A percentile compares a stretch with the other conserved stretches of the same genome.
phyloP scores from a whole-genome alignment of 1,140 invertebrate species.

The Drosophila miranda region DNA sequence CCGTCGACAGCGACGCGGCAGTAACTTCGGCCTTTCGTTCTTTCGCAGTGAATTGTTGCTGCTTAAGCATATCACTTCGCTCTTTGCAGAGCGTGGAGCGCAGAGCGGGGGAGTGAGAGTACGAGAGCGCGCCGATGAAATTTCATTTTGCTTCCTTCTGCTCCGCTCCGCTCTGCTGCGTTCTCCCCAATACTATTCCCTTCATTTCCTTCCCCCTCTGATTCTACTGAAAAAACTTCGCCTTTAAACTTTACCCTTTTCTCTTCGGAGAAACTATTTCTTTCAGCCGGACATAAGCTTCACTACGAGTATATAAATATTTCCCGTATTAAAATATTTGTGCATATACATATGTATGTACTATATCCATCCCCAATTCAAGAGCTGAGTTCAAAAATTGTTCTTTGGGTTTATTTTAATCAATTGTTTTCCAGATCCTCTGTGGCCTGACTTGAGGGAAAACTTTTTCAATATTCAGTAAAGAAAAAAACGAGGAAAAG shows the following conservation, averaged over 20 bases:
- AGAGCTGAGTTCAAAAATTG: no score
- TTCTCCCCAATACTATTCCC: background rate
- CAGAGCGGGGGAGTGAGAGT: background rate
- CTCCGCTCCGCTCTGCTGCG: background rate
- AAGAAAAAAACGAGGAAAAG: background rate
- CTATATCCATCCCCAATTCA: background rate
- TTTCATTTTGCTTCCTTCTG: constrained; percentile 47
- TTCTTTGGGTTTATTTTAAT: no score
- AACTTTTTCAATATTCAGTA: no score
- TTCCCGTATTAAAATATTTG: constrained; percentile 8
- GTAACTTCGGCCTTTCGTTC: constrained; percentile 27
- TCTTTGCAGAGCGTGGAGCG: constrained; percentile 2
- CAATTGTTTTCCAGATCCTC: no score
- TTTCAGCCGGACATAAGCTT: constrained; percentile 35
- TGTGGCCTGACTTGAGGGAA: no score
- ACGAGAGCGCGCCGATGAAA: constrained; percentile 14
- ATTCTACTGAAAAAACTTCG: constrained; percentile 21
- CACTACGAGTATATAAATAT: constrained; percentile 17
- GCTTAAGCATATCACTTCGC: constrained; percentile 52
- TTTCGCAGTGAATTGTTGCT: constrained; percentile 28
- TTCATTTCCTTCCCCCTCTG: constrained; percentile 30
- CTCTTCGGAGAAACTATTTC: constrained; percentile 31
- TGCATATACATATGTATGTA: background rate
- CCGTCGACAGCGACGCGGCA: background rate
- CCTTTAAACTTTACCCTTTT: constrained; percentile 37